These are phyloP conservation scores for Eupithecia centaureata DNA, from an alignment of 2,888 invertebrate genomes.

Conservation along the genomic window DNA sequence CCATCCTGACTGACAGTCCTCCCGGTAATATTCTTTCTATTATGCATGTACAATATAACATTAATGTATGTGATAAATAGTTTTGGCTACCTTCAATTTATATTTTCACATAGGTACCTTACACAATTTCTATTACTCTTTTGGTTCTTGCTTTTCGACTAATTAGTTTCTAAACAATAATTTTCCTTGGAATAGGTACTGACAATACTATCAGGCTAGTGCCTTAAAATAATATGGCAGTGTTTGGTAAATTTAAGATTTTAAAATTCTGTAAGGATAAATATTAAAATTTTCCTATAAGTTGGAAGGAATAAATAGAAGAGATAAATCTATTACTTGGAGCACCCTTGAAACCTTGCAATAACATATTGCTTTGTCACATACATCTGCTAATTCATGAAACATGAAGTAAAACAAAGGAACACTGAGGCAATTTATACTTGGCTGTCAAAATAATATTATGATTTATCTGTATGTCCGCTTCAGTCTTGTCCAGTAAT, in stretches of 20 bases:
- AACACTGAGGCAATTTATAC: not conserved
- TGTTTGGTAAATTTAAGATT: not conserved
- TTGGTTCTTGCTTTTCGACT: not conserved
- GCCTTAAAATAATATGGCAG: too few relatives aligned
- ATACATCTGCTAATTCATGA: conserved; percentile 52
- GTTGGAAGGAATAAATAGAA: not conserved
- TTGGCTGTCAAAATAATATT: not conserved
- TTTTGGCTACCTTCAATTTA: not conserved
- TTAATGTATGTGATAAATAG: not conserved
- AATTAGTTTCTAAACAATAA: not conserved
- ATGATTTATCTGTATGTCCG: too few relatives aligned
- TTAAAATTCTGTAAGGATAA: not conserved
- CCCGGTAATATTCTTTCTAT: conserved; percentile 65
- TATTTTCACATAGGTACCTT: not conserved
- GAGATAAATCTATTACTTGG: not conserved
- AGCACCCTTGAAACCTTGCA: not conserved
- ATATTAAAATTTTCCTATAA: not conserved
- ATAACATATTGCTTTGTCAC: conserved; percentile 32
- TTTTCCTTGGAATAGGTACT: not conserved
- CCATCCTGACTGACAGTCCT: conserved; percentile 87
- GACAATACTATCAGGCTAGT: not conserved
- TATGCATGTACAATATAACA: not conserved
- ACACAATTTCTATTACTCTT: not conserved
- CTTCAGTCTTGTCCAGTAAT: too few relatives aligned
- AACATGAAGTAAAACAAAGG: conserved; percentile 44